Evolutionary conservation across 2,888 invertebrate genomes (phyloP).

Genomic region (Matsumyia berberina): DNA sequence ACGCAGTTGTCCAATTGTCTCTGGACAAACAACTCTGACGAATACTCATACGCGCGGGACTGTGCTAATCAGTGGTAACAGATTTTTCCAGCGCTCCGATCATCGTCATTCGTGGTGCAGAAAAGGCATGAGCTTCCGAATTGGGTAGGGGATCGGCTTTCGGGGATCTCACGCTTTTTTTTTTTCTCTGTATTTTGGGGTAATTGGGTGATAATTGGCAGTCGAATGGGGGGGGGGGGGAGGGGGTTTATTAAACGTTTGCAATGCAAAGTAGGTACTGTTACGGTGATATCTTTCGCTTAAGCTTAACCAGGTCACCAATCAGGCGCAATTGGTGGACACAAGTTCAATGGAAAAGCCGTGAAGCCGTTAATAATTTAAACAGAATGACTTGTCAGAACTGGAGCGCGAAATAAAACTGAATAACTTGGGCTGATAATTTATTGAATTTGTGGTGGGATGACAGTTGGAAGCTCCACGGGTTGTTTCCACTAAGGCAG

Average conservation of each 20-base stretch:
- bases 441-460: background rate
- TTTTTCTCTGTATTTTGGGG: conserved; percentile 15
- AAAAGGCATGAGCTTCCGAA: background rate
- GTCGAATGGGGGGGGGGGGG: background rate
- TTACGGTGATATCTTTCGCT: conserved; percentile 6
- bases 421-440: background rate
- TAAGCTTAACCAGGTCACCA: conserved; percentile 26
- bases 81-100: conserved; percentile 23
- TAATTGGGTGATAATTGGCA: conserved; percentile 68
- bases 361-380: background rate
- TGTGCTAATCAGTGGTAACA: conserved; percentile 63
- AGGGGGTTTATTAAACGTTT: conserved; percentile 20
- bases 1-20: conserved; percentile 47
- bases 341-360: background rate
- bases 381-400: background rate
- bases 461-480: background rate
- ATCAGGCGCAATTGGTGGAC: background rate
- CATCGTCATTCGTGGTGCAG: conserved; percentile 3
- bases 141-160: background rate
- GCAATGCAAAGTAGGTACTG: conserved; percentile 7
- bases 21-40: conserved; percentile 44
- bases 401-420: conserved; percentile 15
- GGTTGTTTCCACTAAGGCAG: background rate
- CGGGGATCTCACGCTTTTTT: too few relatives aligned
- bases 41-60: conserved; percentile 27